These are phyloP conservation scores for Telmatochromis sp. DNA, from an alignment of 2,113 vertebrate genomes.

Conservation along the genomic window DNA sequence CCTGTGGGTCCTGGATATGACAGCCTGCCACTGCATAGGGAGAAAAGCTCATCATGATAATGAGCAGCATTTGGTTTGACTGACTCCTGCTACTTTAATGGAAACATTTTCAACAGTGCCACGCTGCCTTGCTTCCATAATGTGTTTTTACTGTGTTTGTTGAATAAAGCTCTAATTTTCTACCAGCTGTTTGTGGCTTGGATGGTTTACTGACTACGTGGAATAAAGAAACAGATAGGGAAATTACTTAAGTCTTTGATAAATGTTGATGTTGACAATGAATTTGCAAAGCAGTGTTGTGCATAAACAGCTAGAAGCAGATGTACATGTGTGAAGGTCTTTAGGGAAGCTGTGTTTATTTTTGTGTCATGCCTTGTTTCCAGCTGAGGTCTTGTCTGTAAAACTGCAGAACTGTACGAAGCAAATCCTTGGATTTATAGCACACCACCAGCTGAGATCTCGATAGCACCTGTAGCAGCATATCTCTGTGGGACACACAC, in stretches of 20 bases:
- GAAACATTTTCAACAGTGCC: background rate
- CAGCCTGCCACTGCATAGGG: slow-evolving; percentile 68
- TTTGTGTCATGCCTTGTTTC: slow-evolving; percentile 69
- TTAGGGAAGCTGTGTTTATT: background rate
- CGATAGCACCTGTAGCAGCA: slow-evolving; percentile 72
- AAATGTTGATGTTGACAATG: background rate
- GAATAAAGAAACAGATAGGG: background rate
- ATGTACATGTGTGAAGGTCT: background rate
- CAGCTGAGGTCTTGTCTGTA: slow-evolving; percentile 67
- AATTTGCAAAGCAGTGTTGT: background rate
- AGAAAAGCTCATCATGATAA: background rate
- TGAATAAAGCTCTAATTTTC: background rate
- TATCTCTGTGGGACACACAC: slow-evolving; percentile 60
- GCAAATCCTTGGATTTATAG: slow-evolving; percentile 87
- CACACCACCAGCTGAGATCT: slow-evolving; percentile 73
- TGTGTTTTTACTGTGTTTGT: background rate
- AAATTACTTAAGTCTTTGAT: background rate
- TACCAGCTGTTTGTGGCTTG: background rate
- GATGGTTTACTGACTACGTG: background rate
- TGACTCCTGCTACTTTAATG: background rate
- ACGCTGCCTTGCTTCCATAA: background rate
- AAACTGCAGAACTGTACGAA: slow-evolving; percentile 73
- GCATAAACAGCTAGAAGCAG: background rate
- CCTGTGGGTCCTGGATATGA: slow-evolving; percentile 80
- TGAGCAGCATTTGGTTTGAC: background rate